phyloP scores from a whole-genome alignment of 2,113 vertebrate genomes.

The Ranitomeya imitator region DNA sequence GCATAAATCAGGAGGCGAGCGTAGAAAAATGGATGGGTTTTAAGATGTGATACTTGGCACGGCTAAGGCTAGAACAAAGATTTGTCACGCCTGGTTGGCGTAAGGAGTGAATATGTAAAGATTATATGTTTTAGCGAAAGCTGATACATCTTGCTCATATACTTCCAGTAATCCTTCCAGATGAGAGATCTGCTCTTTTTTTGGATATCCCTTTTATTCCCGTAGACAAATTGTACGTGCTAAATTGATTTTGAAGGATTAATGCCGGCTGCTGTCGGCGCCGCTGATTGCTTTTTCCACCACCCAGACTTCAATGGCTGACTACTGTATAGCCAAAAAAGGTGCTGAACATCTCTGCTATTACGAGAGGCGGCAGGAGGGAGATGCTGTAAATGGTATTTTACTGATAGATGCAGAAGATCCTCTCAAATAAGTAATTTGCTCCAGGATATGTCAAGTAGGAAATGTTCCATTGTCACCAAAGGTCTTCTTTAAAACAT shows the following conservation, averaged over 20 bases:
- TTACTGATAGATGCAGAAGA: neutral
- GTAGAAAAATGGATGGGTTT: neutral
- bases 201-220: conserved; percentile 34
- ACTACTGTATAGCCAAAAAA: neutral
- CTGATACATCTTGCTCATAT: conserved; percentile 37
- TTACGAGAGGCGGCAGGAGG: neutral
- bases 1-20: neutral
- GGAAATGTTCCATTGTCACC: no score
- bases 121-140: conserved; percentile 10
- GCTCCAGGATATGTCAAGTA: neutral
- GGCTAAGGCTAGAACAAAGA: neutral
- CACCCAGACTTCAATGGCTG: conserved; percentile 18
- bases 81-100: conserved; percentile 13
- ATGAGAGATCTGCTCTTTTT: conserved; percentile 38
- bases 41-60: neutral
- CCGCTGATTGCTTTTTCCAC: conserved; percentile 28
- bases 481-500: neutral
- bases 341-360: neutral
- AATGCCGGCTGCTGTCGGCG: conserved; percentile 14
- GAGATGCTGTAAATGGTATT: neutral
- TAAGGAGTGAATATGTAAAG: conserved; percentile 10
- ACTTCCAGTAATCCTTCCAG: conserved; percentile 22
- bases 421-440: neutral
- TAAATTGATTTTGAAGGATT: conserved; percentile 32
- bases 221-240: neutral